Percentiles rank a stretch among this genome's conserved stretches.
Evolutionary conservation across 92 coral and sea anemone genomes (phyloP).

Genomic region (Paramuricea clavata): DNA sequence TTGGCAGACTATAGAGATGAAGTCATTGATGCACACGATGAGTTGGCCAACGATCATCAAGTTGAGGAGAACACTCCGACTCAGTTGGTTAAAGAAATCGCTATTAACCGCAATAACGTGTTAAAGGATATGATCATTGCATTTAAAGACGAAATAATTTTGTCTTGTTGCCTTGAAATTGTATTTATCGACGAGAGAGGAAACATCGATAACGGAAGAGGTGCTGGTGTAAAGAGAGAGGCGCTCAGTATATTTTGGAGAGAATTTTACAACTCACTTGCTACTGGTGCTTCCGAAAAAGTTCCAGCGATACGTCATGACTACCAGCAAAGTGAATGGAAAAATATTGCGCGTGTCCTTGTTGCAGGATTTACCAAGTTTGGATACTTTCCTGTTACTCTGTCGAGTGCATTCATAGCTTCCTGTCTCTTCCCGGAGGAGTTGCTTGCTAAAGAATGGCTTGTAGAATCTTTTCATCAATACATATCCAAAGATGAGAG

Average conservation of each 20-base stretch:
- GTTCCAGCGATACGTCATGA: constrained; percentile 41
- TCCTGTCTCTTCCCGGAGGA: constrained; percentile 69
- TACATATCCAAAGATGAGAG: constrained; percentile 31
- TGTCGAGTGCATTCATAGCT: constrained; percentile 57
- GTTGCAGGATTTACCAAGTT: constrained; percentile 32
- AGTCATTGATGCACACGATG: no score
- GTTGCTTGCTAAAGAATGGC: constrained; percentile 40
- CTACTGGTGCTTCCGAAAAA: constrained; percentile 36
- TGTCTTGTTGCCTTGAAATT: constrained; percentile 21
- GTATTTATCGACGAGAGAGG: constrained; percentile 33
- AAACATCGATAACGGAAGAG: constrained; percentile 35
- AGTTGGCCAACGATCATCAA: no score
- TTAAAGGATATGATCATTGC: constrained; percentile 39
- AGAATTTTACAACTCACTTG: constrained; percentile 17
- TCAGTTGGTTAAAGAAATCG: no score
- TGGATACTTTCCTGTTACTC: constrained; percentile 33
- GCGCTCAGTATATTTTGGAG: constrained; percentile 32
- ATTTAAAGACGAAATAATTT: constrained; percentile 37
- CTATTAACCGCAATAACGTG: neutral
- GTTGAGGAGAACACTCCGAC: no score
- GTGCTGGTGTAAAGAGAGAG: constrained; percentile 45
- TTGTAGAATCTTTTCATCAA: constrained; percentile 55
- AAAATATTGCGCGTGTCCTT: constrained; percentile 35
- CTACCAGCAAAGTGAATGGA: constrained; percentile 34
- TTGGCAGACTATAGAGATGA: neutral